These are phyloP conservation scores for Hyles euphorbiae DNA, from an alignment of 1,140 invertebrate genomes.

Conservation along the genomic window DNA sequence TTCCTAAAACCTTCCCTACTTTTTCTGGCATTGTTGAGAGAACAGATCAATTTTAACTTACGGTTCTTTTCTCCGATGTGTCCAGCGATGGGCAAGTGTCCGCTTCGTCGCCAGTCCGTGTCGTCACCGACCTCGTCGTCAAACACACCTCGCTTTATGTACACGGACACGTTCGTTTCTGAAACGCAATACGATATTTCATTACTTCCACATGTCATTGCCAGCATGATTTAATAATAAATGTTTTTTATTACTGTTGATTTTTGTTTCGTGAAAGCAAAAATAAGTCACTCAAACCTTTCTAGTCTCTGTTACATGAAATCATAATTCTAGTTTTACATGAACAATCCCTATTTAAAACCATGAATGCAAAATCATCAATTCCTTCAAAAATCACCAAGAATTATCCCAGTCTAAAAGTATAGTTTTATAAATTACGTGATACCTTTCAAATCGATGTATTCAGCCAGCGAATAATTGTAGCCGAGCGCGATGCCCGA, in stretches of 20 bases:
- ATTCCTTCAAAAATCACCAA: too few relatives aligned
- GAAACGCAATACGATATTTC: slow-evolving; percentile 14
- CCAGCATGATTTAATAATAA: too few relatives aligned
- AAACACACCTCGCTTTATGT: slow-evolving; percentile 55
- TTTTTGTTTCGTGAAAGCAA: too few relatives aligned
- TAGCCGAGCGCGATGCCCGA: slow-evolving; percentile 56
- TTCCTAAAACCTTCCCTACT: too few relatives aligned
- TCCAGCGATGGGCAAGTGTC: slow-evolving; percentile 26
- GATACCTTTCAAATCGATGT: slow-evolving; percentile 55
- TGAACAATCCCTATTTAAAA: too few relatives aligned
- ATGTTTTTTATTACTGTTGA: too few relatives aligned
- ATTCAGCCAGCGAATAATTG: slow-evolving; percentile 61
- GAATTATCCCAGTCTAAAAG: too few relatives aligned
- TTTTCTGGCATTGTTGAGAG: background rate
- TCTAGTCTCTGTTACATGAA: too few relatives aligned
- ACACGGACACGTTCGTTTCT: slow-evolving; percentile 59
- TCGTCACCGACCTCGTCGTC: slow-evolving; percentile 51
- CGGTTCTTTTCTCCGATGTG: slow-evolving; percentile 33
- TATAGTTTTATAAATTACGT: background rate
- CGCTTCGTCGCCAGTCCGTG: slow-evolving; percentile 40
- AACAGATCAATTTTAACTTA: slow-evolving; percentile 19
- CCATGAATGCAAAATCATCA: too few relatives aligned
- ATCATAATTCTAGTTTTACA: too few relatives aligned
- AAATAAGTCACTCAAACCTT: too few relatives aligned
- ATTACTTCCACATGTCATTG: too few relatives aligned